Evolutionary conservation across 2,888 invertebrate genomes (phyloP), one percentile per base, ranked within the genome.

Genomic region (Physocephala rufipes): DNA sequence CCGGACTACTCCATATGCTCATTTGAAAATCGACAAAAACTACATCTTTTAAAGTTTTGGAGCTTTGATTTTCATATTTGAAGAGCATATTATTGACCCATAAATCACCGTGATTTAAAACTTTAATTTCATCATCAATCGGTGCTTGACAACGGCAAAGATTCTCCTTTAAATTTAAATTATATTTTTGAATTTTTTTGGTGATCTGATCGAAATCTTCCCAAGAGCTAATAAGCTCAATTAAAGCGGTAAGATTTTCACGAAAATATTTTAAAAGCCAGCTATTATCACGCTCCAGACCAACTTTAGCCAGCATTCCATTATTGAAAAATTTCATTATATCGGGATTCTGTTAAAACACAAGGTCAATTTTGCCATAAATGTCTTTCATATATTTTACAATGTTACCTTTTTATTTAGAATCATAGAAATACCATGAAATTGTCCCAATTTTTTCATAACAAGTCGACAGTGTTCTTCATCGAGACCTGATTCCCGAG

Each of bases 71-170:
- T 1, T 55, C 62, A 73, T 88, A 88, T 47, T 85, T 85, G 73
- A 88, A 88, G 75, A 88, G 82, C 70, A 88, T 83, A 73, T 88
- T 88, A 74, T 88, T 88, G 2, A 87, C 83, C 88, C 88, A 88
- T 3, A 88, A 78, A 78, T 88, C 88, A 0, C 88, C 88, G 74
- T 88, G 88, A 75, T 88, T 88, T 1, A 88, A 78, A 24, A 88
- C 88, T 19, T 75, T 85, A 61, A 85, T 71, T 68, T 82, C 82
- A 4, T 77, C 78, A 0, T 76, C 73, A 0, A 77, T 69, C 2
- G 81, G 81, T 0, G 77, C 76, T 67, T 80, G 82, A 15, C 77
- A 73, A 3, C 74, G 76, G n/a, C 76, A 74, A 19, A 84, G 72
- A 64, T 82, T 74, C 1, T 69, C 53, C 1, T 75, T 79, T 5